A percentile compares a stretch with the other conserved stretches of the same genome.
phyloP scores from a whole-genome alignment of 2,113 vertebrate species.

The Cebidichthys violaceus region DNA sequence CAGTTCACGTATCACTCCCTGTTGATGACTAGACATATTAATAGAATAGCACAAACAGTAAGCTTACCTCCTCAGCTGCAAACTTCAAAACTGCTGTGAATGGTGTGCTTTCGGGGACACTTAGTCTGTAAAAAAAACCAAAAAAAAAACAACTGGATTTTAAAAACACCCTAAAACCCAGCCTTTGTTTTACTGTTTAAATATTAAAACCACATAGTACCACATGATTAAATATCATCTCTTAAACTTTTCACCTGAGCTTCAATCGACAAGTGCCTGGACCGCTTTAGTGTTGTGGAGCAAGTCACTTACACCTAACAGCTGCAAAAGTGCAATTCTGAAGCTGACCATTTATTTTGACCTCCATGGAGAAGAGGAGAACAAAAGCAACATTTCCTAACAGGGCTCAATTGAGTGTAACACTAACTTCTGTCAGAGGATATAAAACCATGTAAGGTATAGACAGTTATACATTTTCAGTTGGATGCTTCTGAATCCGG shows the following conservation, averaged over 20 bases:
- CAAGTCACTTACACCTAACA: neutral
- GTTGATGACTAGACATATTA: neutral
- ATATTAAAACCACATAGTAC: neutral
- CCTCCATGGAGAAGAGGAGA: neutral
- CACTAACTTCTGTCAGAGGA: constrained; percentile 20
- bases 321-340: neutral
- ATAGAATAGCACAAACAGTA: neutral
- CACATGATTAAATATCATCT: neutral
- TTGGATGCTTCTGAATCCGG: constrained; percentile 17
- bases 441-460: constrained; percentile 5
- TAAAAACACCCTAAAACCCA: constrained; percentile 1
- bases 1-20: neutral
- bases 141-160: too few species aligned
- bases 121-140: constrained; percentile 88
- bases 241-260: neutral
- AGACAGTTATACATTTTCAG: constrained; percentile 11
- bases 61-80: constrained; percentile 93
- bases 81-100: constrained; percentile 98
- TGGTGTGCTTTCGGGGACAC: constrained; percentile 94
- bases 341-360: neutral
- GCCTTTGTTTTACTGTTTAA: neutral
- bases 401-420: neutral
- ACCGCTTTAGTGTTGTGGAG: neutral
- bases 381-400: neutral
- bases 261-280: neutral